Evolutionary conservation across 1,140 invertebrate genomes (phyloP).

Genomic region (Galleria mellonella): DNA sequence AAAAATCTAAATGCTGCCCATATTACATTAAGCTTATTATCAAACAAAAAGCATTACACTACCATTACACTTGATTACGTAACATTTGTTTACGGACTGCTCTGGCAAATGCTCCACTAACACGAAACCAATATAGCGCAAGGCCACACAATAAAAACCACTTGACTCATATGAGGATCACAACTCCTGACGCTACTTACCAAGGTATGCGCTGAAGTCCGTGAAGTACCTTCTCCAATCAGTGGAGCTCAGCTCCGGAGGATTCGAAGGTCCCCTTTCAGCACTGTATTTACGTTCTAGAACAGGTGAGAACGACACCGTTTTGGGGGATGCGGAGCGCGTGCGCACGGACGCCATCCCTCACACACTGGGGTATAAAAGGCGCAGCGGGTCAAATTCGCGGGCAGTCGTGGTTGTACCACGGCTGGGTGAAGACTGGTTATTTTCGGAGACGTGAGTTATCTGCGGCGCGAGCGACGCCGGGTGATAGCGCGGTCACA

Average conservation of each 20-base stretch:
- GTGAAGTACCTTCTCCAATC: slow-evolving; percentile 69
- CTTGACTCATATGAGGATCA: slow-evolving; percentile 48
- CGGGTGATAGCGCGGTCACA: slow-evolving; percentile 61
- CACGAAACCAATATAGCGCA: slow-evolving; percentile 63
- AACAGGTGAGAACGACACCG: slow-evolving; percentile 70
- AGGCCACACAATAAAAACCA: slow-evolving; percentile 55
- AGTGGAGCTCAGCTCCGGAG: slow-evolving; percentile 38
- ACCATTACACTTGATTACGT: slow-evolving; percentile 39
- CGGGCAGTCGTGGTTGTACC: slow-evolving; percentile 60
- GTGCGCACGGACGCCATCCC: slow-evolving; percentile 71
- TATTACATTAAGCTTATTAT: background rate
- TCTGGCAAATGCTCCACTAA: slow-evolving; percentile 53
- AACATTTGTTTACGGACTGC: slow-evolving; percentile 53
- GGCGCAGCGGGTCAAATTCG: slow-evolving; percentile 26
- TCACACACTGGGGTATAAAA: slow-evolving; percentile 52
- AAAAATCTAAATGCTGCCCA: background rate
- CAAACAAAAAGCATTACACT: slow-evolving; percentile 9
- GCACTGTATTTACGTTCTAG: slow-evolving; percentile 67
- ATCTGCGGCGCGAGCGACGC: slow-evolving; percentile 50
- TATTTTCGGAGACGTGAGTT: slow-evolving; percentile 58
- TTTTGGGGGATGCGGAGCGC: slow-evolving; percentile 72
- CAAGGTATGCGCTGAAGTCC: slow-evolving; percentile 69
- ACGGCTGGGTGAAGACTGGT: slow-evolving; percentile 57
- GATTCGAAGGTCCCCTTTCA: slow-evolving; percentile 39
- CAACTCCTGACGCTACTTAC: slow-evolving; percentile 48